These are phyloP conservation scores for Zootoca vivipara DNA, from an alignment of 2,113 vertebrate species.

Conservation along the genomic window DNA sequence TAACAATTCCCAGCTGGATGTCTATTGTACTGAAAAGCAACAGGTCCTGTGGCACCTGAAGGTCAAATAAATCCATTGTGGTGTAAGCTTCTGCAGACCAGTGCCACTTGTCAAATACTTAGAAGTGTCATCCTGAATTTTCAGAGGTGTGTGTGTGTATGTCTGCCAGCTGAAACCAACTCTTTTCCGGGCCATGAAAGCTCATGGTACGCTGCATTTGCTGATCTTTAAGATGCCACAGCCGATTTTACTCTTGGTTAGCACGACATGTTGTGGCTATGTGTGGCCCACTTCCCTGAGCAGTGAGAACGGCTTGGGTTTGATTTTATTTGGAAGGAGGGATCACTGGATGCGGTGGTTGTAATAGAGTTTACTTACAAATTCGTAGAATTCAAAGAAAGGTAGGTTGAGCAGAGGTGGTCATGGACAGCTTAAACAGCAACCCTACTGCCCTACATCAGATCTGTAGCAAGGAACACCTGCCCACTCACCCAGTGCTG, in stretches of 20 bases:
- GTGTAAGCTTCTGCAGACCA: neutral
- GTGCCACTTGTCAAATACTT: neutral
- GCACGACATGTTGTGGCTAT: neutral
- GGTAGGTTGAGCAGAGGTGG: neutral
- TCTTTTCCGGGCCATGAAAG: neutral
- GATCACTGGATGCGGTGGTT: neutral
- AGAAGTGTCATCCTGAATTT: neutral
- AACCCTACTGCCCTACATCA: neutral
- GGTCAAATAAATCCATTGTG: neutral
- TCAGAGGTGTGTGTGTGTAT: neutral
- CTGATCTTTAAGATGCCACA: neutral
- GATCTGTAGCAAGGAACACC: neutral
- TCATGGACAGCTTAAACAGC: neutral
- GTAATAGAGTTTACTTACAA: neutral
- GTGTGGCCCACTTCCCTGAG: neutral
- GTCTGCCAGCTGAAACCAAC: neutral
- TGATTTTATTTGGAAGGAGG: neutral
- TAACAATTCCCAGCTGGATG: neutral
- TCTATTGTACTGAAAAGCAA: too few species aligned
- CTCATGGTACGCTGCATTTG: neutral
- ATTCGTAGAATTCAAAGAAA: neutral
- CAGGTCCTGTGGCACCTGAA: neutral
- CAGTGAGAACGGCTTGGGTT: neutral
- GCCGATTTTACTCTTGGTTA: neutral
- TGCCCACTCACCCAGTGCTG: neutral